Base-by-base conservation (phyloP, 2,888 invertebrate species). In the Zonitis immaculata region DNA sequence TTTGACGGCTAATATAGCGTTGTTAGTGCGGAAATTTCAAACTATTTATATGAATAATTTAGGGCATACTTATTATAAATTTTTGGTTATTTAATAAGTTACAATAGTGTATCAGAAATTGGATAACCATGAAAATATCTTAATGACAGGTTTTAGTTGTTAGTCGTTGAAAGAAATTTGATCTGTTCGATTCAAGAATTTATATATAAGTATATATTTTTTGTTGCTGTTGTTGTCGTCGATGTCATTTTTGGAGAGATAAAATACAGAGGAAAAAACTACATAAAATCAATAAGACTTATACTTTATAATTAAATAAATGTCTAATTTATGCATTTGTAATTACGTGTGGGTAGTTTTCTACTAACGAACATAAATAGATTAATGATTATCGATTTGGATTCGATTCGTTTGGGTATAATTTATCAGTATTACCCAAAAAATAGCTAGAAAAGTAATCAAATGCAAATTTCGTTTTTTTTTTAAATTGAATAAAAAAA, bases 241-340 rank as follows among this genome's bases (percentile, higher is more conserved):
- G 5, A 28, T n/a, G 7, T 27, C 3, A 9, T 9, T 27, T 27
- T 27, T 9, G 8, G 30, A 32, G 32, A 14, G n/a, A n/a, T n/a
- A n/a, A n/a, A n/a, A n/a, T n/a, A n/a, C n/a, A n/a, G n/a, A n/a
- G n/a, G n/a, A n/a, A n/a, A n/a, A n/a, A n/a, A n/a, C n/a, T n/a
- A n/a, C n/a, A n/a, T n/a, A n/a, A n/a, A n/a, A n/a, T n/a, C n/a
- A n/a, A n/a, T n/a, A n/a, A n/a, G n/a, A n/a, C n/a, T n/a, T n/a
- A n/a, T n/a, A n/a, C n/a, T n/a, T n/a, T n/a, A n/a, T n/a, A n/a
- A n/a, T 61, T 59, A 61, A 61, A 61, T 61, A 57, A 61, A 61
- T 57, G 56, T 50, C 57, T 62, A 65, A 65, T 63, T 65, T 65
- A 65, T 65, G 59, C 65, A 49, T 56, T 51, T 51, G 57, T 60